Percentiles rank a stretch among this genome's conserved stretches.
Evolutionary conservation across 2,888 invertebrate species (phyloP).

Genomic region (Pammene fasciana): DNA sequence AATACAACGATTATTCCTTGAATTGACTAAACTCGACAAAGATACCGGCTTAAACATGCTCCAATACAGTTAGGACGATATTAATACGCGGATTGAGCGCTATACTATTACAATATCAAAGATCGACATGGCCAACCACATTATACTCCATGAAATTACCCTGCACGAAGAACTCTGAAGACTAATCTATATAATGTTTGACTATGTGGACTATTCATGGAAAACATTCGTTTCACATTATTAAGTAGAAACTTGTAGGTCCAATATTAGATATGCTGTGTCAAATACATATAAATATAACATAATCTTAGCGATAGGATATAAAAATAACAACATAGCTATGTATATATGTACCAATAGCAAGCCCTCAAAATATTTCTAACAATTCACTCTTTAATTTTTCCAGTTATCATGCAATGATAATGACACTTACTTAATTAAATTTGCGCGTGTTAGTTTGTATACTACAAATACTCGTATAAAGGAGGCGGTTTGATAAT

Average conservation of each 20-base stretch:
- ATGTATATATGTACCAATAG: not conserved
- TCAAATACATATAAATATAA: slow-evolving; percentile 22
- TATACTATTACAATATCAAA: slow-evolving; percentile 56
- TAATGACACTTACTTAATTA: no score
- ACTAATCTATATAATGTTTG: slow-evolving; percentile 65
- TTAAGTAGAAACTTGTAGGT: slow-evolving; percentile 15
- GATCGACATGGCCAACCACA: slow-evolving; percentile 54
- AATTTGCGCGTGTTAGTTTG: no score
- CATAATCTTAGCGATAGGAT: slow-evolving; percentile 19
- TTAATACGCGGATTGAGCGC: slow-evolving; percentile 62
- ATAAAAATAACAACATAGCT: slow-evolving; percentile 19
- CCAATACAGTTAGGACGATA: slow-evolving; percentile 48
- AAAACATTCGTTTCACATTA: slow-evolving; percentile 48
- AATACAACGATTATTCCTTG: slow-evolving; percentile 25
- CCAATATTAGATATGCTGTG: slow-evolving; percentile 17
- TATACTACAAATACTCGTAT: no score
- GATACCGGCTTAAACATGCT: slow-evolving; percentile 57
- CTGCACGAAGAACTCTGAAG: slow-evolving; percentile 79
- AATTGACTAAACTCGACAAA: slow-evolving; percentile 44
- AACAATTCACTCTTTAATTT: not conserved
- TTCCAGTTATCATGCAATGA: no score
- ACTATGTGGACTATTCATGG: slow-evolving; percentile 52
- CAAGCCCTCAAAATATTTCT: slow-evolving; percentile 15
- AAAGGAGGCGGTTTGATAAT: no score
- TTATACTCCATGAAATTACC: slow-evolving; percentile 62